Percentiles rank a stretch among this genome's conserved stretches.
phyloP scores from a whole-genome alignment of 2,113 vertebrate genomes.

The Lipotes vexillifer region DNA sequence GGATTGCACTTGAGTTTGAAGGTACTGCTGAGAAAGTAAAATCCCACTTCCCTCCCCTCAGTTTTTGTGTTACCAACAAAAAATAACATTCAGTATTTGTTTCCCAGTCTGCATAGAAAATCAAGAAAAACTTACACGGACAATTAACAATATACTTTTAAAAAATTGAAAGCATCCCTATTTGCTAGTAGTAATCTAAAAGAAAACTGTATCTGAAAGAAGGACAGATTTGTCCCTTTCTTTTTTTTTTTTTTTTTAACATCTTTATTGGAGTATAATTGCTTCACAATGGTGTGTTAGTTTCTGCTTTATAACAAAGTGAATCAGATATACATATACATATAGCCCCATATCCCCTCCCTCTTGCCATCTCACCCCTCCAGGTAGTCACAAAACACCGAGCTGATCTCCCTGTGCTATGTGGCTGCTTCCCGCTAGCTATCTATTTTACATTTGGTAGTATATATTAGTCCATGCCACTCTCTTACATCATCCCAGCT shows the following conservation, averaged over 20 bases:
- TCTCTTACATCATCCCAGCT: too few relatives aligned
- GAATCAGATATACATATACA: too few relatives aligned
- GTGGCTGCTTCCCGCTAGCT: too few relatives aligned
- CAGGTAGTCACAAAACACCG: too few relatives aligned
- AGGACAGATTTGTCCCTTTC: not conserved
- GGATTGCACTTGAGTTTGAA: not conserved
- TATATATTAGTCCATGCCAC: too few relatives aligned
- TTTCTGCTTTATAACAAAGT: too few relatives aligned
- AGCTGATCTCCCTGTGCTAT: too few relatives aligned
- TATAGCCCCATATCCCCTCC: too few relatives aligned
- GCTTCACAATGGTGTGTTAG: too few relatives aligned
- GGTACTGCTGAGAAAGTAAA: not conserved
- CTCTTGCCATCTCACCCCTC: too few relatives aligned
- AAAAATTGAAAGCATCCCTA: not conserved
- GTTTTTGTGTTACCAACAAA: not conserved
- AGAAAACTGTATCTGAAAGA: not conserved
- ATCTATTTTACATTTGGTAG: too few relatives aligned
- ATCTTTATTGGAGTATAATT: too few relatives aligned
- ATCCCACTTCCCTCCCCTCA: not conserved
- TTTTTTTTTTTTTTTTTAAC: not conserved
- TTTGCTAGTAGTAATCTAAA: not conserved
- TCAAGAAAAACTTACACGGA: not conserved
- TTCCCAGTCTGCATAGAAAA: not conserved
- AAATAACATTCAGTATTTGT: not conserved
- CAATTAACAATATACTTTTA: not conserved